Percentiles rank a stretch among this genome's conserved stretches.
Evolutionary conservation across 2,888 invertebrate species (phyloP).

Genomic region (Brachylomia viminalis): DNA sequence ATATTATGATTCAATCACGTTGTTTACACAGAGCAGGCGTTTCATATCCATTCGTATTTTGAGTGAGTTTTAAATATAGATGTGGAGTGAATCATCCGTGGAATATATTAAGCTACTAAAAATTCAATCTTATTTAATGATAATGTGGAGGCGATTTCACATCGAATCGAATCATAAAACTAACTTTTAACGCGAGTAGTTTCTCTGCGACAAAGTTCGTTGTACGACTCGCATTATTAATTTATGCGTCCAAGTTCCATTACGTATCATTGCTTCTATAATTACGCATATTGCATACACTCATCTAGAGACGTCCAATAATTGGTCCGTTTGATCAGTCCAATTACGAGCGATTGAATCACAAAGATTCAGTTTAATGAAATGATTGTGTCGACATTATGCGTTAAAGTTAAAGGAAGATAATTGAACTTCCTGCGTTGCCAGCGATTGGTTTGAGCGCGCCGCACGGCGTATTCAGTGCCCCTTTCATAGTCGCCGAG

Average conservation of each 20-base stretch:
- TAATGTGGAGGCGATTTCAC: constrained; percentile 20
- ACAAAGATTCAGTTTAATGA: constrained; percentile 87
- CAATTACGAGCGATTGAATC: constrained; percentile 85
- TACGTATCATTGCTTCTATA: constrained; percentile 58
- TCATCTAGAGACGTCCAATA: constrained; percentile 70
- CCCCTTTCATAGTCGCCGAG: constrained; percentile 83
- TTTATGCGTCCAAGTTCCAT: constrained; percentile 56
- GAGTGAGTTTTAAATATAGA: constrained; percentile 57
- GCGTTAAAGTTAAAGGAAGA: constrained; percentile 88
- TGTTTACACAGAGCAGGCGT: constrained; percentile 64
- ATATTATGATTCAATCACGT: constrained; percentile 65
- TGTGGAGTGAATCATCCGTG: constrained; percentile 43
- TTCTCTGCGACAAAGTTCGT: constrained; percentile 55
- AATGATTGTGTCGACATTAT: constrained; percentile 89
- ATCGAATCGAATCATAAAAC: constrained; percentile 18
- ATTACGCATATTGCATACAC: constrained; percentile 63
- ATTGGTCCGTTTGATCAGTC: constrained; percentile 83
- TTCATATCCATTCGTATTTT: constrained; percentile 63
- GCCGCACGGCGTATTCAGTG: constrained; percentile 74
- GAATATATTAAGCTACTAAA: constrained; percentile 28
- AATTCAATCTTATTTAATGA: constrained; percentile 40
- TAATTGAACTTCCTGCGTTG: constrained; percentile 90
- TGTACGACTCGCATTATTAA: constrained; percentile 52
- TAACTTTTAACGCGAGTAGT: constrained; percentile 36
- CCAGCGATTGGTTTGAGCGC: constrained; percentile 84